Base-by-base conservation (phyloP, 2,888 invertebrate genomes). In the Acleris cristana region DNA sequence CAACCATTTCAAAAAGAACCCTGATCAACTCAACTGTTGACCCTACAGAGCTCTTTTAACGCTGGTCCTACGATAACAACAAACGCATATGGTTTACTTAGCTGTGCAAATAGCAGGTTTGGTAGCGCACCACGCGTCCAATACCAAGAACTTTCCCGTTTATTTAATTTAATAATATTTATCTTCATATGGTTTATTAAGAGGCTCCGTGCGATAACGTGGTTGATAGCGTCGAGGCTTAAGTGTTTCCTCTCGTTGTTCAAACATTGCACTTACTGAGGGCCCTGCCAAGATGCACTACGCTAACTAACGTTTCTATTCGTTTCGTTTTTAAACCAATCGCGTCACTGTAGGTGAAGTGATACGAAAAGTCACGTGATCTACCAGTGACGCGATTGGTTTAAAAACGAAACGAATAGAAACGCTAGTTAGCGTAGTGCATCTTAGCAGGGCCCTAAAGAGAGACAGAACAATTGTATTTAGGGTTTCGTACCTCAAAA, bases 81-180 rank as follows among this genome's bases (percentile, higher is more conserved):
- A 84, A 81, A 79, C 80, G 76, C 72, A 73, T 79, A 72, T 71
- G 82, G 91, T 91, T 91, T 91, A 83, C 83, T 85, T 92, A 92
- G 92, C 92, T 92, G 92, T 84, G 84, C 86, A 89, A 92, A 92
- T 87, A 88, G 82, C 76, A 77, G 80, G 82, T 86, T 82, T 87
- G 87, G 90, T 89, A 88, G 88, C 86, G 71, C 77, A 75, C 79
- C 81, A 85, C 83, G 85, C 82, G 83, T 80, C 76, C 84, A 77
- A 81, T 90, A 89, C 88, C 77, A 76, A 87, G 89, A 90, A 91
- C 83, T 88, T 83, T 86, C 85, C 82, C 81, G 82, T 89, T 87
- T 87, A 83, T 84, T 79, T 82, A 81, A 77, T 79, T 73, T 75
- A 79, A 76, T 79, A 77, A 81, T 83, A 82, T 84, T 84, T 86